Base-by-base conservation (phyloP, 2,797 vertebrate species). In the Mastacembelus armatus region DNA sequence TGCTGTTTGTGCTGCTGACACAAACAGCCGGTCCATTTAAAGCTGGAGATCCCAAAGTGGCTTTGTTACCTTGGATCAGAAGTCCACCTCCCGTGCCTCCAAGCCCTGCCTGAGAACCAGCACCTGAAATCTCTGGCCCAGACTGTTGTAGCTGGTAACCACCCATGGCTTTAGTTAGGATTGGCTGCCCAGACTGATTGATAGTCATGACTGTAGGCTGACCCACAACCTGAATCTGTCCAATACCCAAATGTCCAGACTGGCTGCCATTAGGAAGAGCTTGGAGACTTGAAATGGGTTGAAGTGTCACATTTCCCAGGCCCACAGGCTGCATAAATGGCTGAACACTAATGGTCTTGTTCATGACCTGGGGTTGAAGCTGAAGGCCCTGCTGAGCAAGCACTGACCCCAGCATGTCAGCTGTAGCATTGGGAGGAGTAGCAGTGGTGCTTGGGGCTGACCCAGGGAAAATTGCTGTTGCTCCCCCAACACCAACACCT, bases 131-230 rank as follows among this genome's bases (percentile, higher is more conserved):
- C 72, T 97, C 93, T n/a, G 94, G 83, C 0, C 94, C 94, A 0
- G 95, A 75, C 2, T 96, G 96, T 14, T 97, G 91, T 75, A 98
- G 88, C 81, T 94, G 94, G 83, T 98, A 99, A 9, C 96, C 91
- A 0, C 96, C 95, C 60, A 98, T 96, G 0, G 95, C 88, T 85
- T 98, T 99, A 43, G 96, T 89, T 56, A 98, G 84, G 66, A 99
- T 94, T 69, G 94, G 96, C 70, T 96, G 97, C 2, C 94, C 82
- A 7, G 96, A 91, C 3, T 95, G 95, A 88, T 98, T 98, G 83
- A 98, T 98, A n/a, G 97, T 96, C 97, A 99, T 99, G 85, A 99
- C 96, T 0, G 94, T 92, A 69, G 96, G 95, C 73, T 98, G 97
- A 8, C 97, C 95, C 0, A 99, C 95, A 71, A 99, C 97, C 77